Evolutionary conservation across 2,113 vertebrate species (phyloP).

Genomic region (Centrocercus urophasianus): DNA sequence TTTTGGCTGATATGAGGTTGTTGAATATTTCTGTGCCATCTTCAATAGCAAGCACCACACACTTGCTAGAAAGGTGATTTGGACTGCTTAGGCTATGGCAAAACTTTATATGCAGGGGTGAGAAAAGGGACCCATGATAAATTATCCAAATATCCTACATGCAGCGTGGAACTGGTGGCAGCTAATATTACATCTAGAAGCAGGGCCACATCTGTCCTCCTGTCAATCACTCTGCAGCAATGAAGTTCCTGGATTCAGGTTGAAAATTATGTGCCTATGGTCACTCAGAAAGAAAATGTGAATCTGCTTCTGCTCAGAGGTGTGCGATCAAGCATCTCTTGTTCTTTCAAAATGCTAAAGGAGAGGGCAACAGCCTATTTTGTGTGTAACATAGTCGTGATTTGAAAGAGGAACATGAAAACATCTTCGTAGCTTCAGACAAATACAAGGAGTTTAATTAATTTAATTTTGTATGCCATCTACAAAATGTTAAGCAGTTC

Average conservation of each 20-base stretch:
- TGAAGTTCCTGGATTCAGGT: not conserved
- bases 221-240: not conserved
- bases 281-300: not conserved
- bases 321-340: not conserved
- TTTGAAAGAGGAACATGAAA: accelerated
- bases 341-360: not conserved
- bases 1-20: not conserved
- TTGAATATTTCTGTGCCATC: not conserved
- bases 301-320: not conserved
- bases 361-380: not conserved
- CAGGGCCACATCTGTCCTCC: not conserved
- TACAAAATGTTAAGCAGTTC: not conserved
- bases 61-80: not conserved
- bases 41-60: not conserved
- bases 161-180: not conserved
- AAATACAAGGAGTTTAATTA: not conserved
- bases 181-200: not conserved
- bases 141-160: not conserved
- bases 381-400: not conserved
- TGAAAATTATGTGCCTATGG: not conserved
- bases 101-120: not conserved
- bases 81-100: not conserved
- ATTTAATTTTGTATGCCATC: not conserved
- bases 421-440: not conserved
- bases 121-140: not conserved